These are phyloP conservation scores for Parazoanthus swiftii DNA, from an alignment of 92 coral and sea anemone species.

Conservation along the genomic window DNA sequence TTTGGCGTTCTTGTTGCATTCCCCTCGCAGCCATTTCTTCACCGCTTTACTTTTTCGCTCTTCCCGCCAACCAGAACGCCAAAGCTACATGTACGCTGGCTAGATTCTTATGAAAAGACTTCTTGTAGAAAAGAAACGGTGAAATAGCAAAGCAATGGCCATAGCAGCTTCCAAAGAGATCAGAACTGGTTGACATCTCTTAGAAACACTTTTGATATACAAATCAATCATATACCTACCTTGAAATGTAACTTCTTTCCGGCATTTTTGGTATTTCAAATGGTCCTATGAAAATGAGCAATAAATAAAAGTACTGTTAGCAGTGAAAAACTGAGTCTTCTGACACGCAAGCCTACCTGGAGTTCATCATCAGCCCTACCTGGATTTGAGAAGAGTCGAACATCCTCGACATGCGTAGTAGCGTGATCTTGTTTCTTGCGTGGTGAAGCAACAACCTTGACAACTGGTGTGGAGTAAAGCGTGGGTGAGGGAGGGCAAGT, in stretches of 20 bases:
- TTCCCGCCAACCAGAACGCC: no score
- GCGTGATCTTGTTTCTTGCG: conserved; percentile 34
- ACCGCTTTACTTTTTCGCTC: no score
- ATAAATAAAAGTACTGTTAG: no score
- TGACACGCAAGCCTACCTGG: no score
- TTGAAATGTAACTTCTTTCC: neutral
- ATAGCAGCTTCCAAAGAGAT: neutral
- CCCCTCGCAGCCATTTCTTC: no score
- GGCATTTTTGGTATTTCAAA: conserved; percentile 25
- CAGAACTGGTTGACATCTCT: no score
- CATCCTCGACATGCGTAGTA: conserved; percentile 26
- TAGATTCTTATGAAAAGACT: no score
- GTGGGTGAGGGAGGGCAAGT: conserved; percentile 60
- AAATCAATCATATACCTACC: neutral
- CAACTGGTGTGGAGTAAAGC: conserved; percentile 54
- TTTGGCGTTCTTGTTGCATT: no score
- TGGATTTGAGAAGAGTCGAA: conserved; percentile 28
- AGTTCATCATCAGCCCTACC: neutral
- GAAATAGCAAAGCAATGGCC: neutral
- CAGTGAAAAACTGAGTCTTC: no score
- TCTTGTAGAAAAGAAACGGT: no score
- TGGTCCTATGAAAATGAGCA: conserved; percentile 25
- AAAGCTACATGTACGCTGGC: no score
- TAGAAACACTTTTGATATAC: no score
- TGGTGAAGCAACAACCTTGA: conserved; percentile 63